Percentiles rank a stretch among this genome's conserved stretches.
phyloP scores from a whole-genome alignment of 2,888 invertebrate genomes.

The Gasteruption jaculator region DNA sequence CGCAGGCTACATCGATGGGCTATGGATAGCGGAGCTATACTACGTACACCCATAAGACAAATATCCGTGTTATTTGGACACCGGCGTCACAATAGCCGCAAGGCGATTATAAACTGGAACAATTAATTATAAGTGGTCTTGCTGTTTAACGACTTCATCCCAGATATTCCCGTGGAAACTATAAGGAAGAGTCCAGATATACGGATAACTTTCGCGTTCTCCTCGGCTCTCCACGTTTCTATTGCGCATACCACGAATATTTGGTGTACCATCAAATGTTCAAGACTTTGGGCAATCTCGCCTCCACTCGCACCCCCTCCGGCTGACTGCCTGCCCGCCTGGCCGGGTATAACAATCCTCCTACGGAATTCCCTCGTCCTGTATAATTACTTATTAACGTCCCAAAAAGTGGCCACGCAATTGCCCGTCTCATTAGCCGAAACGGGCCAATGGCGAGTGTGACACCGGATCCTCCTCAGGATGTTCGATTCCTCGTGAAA shows the following conservation, averaged over 20 bases:
- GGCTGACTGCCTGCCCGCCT: neutral
- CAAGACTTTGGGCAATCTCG: slow-evolving; percentile 30
- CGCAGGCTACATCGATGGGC: no score
- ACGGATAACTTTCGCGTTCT: slow-evolving; percentile 13
- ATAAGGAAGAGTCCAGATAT: slow-evolving; percentile 12
- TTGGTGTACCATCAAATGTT: slow-evolving; percentile 36
- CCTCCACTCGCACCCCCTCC: slow-evolving; percentile 14
- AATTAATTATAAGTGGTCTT: slow-evolving; percentile 40
- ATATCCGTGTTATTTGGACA: slow-evolving; percentile 29
- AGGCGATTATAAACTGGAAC: slow-evolving; percentile 43
- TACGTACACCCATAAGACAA: slow-evolving; percentile 11
- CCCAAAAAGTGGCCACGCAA: no score
- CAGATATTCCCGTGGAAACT: slow-evolving; percentile 35
- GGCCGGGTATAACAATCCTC: no score
- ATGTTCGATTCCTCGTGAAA: no score
- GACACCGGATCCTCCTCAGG: no score
- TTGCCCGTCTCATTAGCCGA: no score
- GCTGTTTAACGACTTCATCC: slow-evolving; percentile 35
- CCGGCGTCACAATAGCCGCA: slow-evolving; percentile 32
- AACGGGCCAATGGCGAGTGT: no score
- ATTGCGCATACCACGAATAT: slow-evolving; percentile 39
- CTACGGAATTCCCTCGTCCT: no score
- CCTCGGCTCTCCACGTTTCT: no score
- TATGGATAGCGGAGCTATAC: no score
- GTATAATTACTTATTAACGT: no score